Base-by-base conservation (phyloP, 2,888 invertebrate species). In the Corbicula japonica region DNA sequence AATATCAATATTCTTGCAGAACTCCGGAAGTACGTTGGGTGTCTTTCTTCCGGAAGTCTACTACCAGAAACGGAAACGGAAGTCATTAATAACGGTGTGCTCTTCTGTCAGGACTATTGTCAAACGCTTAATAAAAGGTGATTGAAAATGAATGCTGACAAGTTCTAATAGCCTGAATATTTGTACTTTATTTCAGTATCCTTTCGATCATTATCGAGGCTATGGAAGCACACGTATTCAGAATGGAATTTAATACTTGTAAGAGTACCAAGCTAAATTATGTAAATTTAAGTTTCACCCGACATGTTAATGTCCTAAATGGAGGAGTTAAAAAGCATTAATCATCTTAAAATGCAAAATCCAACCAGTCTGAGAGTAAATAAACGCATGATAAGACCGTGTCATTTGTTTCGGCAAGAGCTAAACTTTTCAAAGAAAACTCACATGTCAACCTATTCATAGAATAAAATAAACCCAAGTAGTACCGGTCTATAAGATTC, bases 81-180 rank as follows among this genome's bases (percentile, higher is more conserved):
- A 38, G 10, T 26, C 35, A 52, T 41, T 15, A 30, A 52, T 26
- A 66, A 54, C 30, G 54, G 54, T 4, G 38, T 41, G 0, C 26
- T 3, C 0, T 52, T 54, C 30, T 66, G 66, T 41, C 26, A 54
- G 1, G 18, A 38, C 18, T n/a, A 54, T 21, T 66, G 66, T 28
- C 41, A 28, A 6, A 21, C 12, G n/a, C 35, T 54, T 5, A 34
- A 66, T n/a, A 66, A 66, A 66, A 52, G 66, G 66, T 66, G 38
- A 50, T 6, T 10, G n/a, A 1, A 28, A 38, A 28, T 28, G 15
- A 12, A 52, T 26, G 12, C 5, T n/a, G n/a, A n/a, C 2, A 21
- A 21, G 28, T 26, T 26, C 26, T 15, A 10, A 26, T 54, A 54
- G 28, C 23, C 8, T 28, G 28, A n/a, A n/a, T n/a, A n/a, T 21